These are phyloP conservation scores for Epizoanthus illoricatus DNA, from an alignment of 92 coral and sea anemone species.

Conservation along the genomic window DNA sequence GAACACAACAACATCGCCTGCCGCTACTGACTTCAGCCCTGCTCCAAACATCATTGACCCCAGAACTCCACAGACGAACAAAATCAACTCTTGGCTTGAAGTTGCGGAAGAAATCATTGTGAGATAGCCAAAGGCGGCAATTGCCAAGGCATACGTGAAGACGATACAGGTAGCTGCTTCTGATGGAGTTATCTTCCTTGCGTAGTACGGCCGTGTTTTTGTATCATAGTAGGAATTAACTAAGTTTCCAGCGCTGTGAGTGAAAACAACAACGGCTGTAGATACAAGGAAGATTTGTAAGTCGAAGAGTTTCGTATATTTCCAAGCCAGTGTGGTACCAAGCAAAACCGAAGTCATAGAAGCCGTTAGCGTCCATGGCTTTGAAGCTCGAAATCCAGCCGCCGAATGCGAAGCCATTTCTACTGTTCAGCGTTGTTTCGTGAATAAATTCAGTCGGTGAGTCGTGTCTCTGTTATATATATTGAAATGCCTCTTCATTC, in stretches of 20 bases:
- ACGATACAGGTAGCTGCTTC: constrained; percentile 71
- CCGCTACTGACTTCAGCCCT: constrained; percentile 64
- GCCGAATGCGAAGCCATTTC: constrained; percentile 32
- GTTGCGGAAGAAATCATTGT: constrained; percentile 62
- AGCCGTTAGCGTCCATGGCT: constrained; percentile 93
- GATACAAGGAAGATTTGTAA: constrained; percentile 56
- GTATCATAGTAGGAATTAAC: constrained; percentile 76
- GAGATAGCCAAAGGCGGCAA: constrained; percentile 63
- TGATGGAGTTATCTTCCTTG: constrained; percentile 47
- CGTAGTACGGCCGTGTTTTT: constrained; percentile 53
- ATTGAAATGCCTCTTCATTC: background rate
- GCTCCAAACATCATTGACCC: constrained; percentile 82
- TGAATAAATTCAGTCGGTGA: background rate
- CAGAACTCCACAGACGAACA: constrained; percentile 67
- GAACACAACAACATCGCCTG: constrained; percentile 78
- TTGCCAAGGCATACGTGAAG: constrained; percentile 66
- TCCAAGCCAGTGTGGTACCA: constrained; percentile 85
- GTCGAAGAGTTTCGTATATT: constrained; percentile 58
- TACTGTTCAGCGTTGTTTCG: background rate
- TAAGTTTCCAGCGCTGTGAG: constrained; percentile 92
- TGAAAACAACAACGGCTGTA: constrained; percentile 65
- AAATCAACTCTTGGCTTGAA: constrained; percentile 67
- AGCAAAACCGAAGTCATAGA: constrained; percentile 78
- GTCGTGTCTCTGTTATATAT: background rate
- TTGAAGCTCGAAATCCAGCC: constrained; percentile 52